Evolutionary conservation across 2,797 vertebrate species (phyloP).

Genomic region (Coccyzus lansbergi): DNA sequence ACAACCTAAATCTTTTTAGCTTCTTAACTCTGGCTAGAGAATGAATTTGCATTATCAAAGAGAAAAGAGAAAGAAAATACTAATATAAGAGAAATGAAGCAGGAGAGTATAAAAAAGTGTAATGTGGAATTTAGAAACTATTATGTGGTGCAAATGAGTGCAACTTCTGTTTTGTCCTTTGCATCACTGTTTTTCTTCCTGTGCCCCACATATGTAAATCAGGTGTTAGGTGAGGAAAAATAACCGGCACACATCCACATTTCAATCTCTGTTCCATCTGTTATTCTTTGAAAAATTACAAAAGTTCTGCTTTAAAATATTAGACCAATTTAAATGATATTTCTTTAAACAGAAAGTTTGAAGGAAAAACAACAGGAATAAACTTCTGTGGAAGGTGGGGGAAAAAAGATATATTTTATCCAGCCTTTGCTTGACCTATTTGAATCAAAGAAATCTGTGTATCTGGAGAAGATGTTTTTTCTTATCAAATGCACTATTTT

Average conservation of each 20-base stretch:
- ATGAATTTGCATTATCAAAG: conserved; percentile 27
- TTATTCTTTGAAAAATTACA: conserved; percentile 17
- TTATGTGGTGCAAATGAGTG: background rate
- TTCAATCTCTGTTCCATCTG: background rate
- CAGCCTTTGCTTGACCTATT: background rate
- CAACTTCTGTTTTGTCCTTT: background rate
- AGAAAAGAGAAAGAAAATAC: background rate
- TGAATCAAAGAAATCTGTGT: background rate
- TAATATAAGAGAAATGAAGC: background rate
- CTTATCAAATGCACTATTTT: background rate
- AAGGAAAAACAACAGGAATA: background rate
- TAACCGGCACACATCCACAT: background rate
- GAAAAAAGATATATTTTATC: background rate
- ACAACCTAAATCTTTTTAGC: conserved; percentile 50
- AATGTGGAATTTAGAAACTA: background rate
- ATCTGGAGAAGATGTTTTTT: background rate
- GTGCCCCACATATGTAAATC: background rate
- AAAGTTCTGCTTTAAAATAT: conserved; percentile 16
- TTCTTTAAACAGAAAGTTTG: background rate
- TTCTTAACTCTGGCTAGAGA: conserved; percentile 30
- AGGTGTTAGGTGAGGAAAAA: background rate
- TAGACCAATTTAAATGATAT: background rate
- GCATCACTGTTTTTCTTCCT: background rate
- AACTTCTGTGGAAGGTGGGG: background rate
- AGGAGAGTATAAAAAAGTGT: background rate